Percentiles rank a stretch among this genome's conserved stretches.
These are phyloP conservation scores for Acanthosoma haemorrhoidale DNA, from an alignment of 2,888 invertebrate species.

Conservation along the genomic window DNA sequence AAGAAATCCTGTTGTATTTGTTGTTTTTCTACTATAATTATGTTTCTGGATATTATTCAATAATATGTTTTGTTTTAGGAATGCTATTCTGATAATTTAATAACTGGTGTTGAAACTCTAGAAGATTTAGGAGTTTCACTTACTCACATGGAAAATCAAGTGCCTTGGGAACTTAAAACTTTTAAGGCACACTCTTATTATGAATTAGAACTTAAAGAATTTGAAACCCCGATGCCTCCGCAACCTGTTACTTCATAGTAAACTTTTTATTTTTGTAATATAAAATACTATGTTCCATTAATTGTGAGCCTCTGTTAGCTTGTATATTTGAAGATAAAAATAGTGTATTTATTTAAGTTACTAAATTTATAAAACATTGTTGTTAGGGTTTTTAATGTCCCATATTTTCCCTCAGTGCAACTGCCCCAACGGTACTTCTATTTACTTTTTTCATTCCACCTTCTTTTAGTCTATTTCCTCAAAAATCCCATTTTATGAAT, in stretches of 20 bases:
- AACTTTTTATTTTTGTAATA: not conserved
- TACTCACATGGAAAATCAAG: slow-evolving; percentile 70
- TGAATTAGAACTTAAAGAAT: slow-evolving; percentile 69
- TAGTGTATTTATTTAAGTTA: not conserved
- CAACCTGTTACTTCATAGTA: slow-evolving; percentile 46
- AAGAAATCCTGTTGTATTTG: not conserved
- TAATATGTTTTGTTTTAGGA: slow-evolving; percentile 54
- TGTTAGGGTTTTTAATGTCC: too few species aligned
- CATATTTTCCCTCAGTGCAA: too few species aligned
- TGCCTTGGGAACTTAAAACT: slow-evolving; percentile 67
- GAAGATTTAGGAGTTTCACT: slow-evolving; percentile 82
- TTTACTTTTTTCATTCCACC: too few species aligned
- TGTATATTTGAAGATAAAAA: not conserved
- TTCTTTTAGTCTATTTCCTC: too few species aligned
- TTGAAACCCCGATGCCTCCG: slow-evolving; percentile 59
- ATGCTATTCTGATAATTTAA: slow-evolving; percentile 64
- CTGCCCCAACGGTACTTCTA: too few species aligned
- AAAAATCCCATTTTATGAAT: too few species aligned
- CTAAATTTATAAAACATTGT: too few species aligned
- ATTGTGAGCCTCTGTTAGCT: not conserved
- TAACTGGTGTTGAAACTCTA: slow-evolving; percentile 63
- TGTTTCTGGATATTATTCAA: not conserved
- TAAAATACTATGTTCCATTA: not conserved
- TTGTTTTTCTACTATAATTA: not conserved
- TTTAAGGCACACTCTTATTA: slow-evolving; percentile 65